Evolutionary conservation across 2,113 vertebrate genomes (phyloP).

Genomic region (Ictidomys tridecemlineatus): DNA sequence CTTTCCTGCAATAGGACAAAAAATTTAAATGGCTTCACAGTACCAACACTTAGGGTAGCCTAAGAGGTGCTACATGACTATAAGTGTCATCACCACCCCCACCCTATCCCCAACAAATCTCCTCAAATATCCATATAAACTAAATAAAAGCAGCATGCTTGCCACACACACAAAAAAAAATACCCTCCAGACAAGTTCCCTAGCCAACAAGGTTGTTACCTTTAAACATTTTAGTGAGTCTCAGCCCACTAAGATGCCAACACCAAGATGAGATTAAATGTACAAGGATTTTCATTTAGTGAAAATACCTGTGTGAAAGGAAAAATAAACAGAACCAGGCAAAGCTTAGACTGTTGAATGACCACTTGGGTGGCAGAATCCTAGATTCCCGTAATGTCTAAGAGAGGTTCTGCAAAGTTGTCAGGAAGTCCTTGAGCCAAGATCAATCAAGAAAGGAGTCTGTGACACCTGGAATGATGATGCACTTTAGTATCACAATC

Average conservation of each 20-base stretch:
- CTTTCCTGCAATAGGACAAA: conserved; percentile 3
- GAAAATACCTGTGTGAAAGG: neutral
- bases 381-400: neutral
- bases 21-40: neutral
- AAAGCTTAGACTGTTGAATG: neutral
- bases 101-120: neutral
- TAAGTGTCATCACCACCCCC: neutral
- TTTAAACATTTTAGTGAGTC: neutral
- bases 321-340: neutral
- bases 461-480: neutral
- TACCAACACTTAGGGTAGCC: neutral
- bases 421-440: neutral
- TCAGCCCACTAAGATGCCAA: neutral
- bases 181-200: neutral
- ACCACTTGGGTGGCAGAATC: neutral
- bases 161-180: neutral
- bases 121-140: neutral
- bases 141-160: neutral
- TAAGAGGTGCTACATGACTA: neutral
- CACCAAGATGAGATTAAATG: neutral
- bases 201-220: neutral
- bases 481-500: neutral
- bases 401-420: neutral
- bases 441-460: neutral
- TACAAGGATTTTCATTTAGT: neutral